Conservation (phyloP, 2,888 invertebrate genomes). For the Drosophila percnosoma region DNA sequence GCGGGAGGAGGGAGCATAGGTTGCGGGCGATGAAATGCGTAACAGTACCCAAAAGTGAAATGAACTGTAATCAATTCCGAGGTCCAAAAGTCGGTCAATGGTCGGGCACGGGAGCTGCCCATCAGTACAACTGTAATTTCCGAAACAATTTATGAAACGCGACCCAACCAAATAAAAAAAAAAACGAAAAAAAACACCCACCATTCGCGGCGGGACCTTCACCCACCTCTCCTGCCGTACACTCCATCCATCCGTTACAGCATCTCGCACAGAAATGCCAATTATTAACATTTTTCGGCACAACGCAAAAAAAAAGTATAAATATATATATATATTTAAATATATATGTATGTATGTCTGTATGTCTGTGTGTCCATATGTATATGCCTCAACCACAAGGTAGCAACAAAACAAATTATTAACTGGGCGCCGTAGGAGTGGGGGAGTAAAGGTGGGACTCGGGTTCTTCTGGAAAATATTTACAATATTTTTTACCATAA, state of each 20-base stretch:
- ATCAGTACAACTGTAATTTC: conserved; percentile 61
- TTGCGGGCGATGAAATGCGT: not conserved
- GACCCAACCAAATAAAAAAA: not conserved
- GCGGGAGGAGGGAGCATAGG: not conserved
- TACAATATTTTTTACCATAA: conserved; percentile 54
- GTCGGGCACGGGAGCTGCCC: conserved; percentile 21
- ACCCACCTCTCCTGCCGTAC: not conserved
- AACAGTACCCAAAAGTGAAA: conserved; percentile 64
- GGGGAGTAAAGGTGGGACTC: not conserved
- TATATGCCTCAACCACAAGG: conserved; percentile 52
- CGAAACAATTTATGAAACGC: conserved; percentile 65
- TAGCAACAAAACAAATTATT: conserved; percentile 64
- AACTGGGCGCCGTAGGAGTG: conserved; percentile 14
- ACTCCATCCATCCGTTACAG: conserved; percentile 2
- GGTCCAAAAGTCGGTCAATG: conserved; percentile 41
- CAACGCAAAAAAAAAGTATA: conserved; percentile 17
- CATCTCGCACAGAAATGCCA: conserved; percentile 57
- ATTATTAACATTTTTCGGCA: conserved; percentile 67
- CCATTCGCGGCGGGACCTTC: not conserved
- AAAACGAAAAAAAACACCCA: not conserved
- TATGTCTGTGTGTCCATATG: not conserved
- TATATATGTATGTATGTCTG: no score
- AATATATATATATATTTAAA: not conserved
- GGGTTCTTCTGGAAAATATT: conserved; percentile 22
- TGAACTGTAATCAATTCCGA: conserved; percentile 76